Evolutionary conservation across 2,797 vertebrate genomes (phyloP).

Genomic region (Sebastes diploproa): DNA sequence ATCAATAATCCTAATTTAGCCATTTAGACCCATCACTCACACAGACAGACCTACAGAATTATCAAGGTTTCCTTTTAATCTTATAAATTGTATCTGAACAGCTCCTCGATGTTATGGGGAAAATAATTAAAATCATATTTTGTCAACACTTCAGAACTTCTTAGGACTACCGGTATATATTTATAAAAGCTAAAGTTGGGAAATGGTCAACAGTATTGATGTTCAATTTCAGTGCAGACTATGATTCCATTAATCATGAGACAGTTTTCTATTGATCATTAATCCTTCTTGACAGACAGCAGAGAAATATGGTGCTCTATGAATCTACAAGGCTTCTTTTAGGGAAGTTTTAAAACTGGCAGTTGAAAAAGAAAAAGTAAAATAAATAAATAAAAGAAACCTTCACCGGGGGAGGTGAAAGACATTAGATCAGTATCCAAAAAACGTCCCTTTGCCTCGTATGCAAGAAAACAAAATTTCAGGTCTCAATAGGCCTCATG

Average conservation of each 20-base stretch:
- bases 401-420: constrained; percentile 7
- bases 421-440: constrained; percentile 13
- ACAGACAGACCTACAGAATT: background rate
- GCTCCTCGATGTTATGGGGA: background rate
- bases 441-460: constrained; percentile 2
- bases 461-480: background rate
- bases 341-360: background rate
- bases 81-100: background rate
- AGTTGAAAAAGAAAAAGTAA: background rate
- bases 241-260: constrained; percentile 17
- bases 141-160: background rate
- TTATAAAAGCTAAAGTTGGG: background rate
- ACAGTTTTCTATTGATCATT: background rate
- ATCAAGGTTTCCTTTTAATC: background rate
- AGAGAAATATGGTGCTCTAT: background rate
- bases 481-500: constrained; percentile 12
- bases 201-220: background rate
- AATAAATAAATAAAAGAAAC: background rate
- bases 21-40: background rate
- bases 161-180: background rate
- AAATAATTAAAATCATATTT: background rate
- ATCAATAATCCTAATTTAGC: background rate
- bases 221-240: background rate
- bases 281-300: constrained; percentile 10
- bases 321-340: background rate